phyloP scores from a whole-genome alignment of 2,113 vertebrate species.

The Diphyllodes magnificus region DNA sequence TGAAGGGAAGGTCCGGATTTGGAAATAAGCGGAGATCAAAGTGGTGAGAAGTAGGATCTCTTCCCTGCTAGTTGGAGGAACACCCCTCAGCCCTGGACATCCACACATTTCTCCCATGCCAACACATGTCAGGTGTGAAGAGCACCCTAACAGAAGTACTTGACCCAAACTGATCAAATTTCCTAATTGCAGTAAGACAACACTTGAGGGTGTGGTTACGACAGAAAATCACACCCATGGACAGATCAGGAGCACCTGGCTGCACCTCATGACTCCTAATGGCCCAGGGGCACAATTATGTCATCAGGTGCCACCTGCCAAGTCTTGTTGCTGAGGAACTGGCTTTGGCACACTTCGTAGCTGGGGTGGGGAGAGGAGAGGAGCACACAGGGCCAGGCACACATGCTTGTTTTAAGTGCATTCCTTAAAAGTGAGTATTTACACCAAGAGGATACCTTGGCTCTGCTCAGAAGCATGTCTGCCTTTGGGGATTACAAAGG shows the following conservation, averaged over 20 bases:
- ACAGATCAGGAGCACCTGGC: conserved; percentile 40
- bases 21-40: background rate
- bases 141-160: background rate
- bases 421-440: conserved; percentile 5
- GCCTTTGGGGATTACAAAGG: background rate
- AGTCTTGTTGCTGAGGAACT: conserved; percentile 40
- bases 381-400: background rate
- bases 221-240: conserved; percentile 45
- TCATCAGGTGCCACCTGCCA: conserved; percentile 49
- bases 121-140: background rate
- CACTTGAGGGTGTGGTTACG: conserved; percentile 43
- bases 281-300: conserved; percentile 33
- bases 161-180: conserved; percentile 45
- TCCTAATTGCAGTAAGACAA: conserved; percentile 23
- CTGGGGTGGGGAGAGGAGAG: background rate
- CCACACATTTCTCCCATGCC: background rate
- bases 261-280: conserved; percentile 7
- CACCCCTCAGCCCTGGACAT: background rate
- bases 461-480: background rate
- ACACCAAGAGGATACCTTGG: background rate
- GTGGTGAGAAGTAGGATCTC: background rate
- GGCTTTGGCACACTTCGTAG: background rate
- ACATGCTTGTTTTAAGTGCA: background rate
- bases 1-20: background rate
- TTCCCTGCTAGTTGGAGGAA: background rate